Percentiles rank a stretch among this genome's conserved stretches.
These are phyloP conservation scores for Enteromius paludinosus DNA, from an alignment of 2,797 vertebrate genomes.

Conservation along the genomic window DNA sequence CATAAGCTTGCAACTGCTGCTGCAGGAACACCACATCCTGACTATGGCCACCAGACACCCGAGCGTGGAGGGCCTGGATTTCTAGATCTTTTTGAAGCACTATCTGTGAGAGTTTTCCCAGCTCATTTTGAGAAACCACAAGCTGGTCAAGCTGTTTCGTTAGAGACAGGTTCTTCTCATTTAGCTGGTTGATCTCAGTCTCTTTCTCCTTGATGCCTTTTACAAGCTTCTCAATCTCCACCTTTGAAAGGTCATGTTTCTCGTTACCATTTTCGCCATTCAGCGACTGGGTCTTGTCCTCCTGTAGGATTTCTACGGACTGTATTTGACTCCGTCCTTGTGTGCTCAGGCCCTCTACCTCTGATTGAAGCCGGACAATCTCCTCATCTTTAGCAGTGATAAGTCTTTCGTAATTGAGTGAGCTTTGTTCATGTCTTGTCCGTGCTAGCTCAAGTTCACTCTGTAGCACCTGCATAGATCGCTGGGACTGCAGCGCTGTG, in stretches of 20 bases:
- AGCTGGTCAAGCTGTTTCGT: conserved; percentile 91
- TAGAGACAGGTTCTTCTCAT: conserved; percentile 91
- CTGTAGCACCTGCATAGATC: conserved; percentile 84
- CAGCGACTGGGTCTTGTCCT: conserved; percentile 88
- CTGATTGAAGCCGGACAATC: conserved; percentile 84
- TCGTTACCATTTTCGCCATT: conserved; percentile 91
- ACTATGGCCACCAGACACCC: conserved; percentile 78
- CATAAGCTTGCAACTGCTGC: conserved; percentile 91
- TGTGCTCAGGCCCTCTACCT: conserved; percentile 79
- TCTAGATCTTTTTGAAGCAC: conserved; percentile 95
- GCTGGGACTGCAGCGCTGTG: conserved; percentile 80
- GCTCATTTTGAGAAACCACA: conserved; percentile 85
- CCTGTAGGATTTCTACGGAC: conserved; percentile 86
- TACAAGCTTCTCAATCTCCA: conserved; percentile 89
- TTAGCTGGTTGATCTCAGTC: conserved; percentile 91
- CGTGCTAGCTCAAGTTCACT: conserved; percentile 87
- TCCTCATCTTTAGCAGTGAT: conserved; percentile 89
- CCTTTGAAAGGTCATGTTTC: conserved; percentile 97
- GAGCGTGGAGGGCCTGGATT: conserved; percentile 91
- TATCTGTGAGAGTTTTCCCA: conserved; percentile 90
- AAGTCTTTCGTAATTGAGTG: conserved; percentile 82
- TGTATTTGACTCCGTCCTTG: conserved; percentile 76
- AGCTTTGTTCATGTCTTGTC: conserved; percentile 86
- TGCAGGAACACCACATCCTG: conserved; percentile 91
- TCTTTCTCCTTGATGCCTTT: conserved; percentile 96